Conservation (phyloP, 2,888 invertebrate genomes). For the Lypha dubia region DNA sequence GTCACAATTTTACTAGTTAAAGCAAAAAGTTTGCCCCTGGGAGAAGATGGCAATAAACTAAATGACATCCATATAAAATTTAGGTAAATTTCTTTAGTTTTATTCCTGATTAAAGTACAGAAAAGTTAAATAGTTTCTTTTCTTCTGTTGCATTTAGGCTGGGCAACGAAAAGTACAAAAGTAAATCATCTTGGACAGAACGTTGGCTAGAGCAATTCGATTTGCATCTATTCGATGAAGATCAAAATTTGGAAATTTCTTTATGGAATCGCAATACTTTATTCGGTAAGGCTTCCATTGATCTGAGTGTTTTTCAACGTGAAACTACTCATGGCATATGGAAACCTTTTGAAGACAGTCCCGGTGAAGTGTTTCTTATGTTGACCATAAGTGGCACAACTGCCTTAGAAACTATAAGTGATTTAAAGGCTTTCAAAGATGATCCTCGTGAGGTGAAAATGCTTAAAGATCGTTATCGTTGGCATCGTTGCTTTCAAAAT, state of each 20-base stretch:
- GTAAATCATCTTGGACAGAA: slow-evolving; percentile 93
- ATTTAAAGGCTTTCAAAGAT: slow-evolving; percentile 92
- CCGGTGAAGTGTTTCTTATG: slow-evolving; percentile 92
- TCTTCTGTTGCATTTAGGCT: slow-evolving; percentile 85
- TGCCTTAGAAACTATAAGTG: slow-evolving; percentile 95
- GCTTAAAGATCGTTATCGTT: slow-evolving; percentile 85
- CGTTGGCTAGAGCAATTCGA: slow-evolving; percentile 99
- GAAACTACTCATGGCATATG: slow-evolving; percentile 96
- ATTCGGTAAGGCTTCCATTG: slow-evolving; percentile 90
- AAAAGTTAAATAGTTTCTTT: not conserved
- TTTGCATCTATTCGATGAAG: slow-evolving; percentile 97
- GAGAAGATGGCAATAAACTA: slow-evolving; percentile 91
- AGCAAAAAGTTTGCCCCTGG: slow-evolving; percentile 95
- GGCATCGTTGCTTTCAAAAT: slow-evolving; percentile 88
- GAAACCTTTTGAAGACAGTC: slow-evolving; percentile 94
- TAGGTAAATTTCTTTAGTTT: slow-evolving; percentile 86
- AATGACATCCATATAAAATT: slow-evolving; percentile 98
- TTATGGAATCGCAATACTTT: slow-evolving; percentile 87
- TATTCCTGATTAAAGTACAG: slow-evolving; percentile 78
- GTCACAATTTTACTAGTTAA: slow-evolving; percentile 98
- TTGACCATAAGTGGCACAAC: slow-evolving; percentile 98
- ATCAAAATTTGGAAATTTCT: slow-evolving; percentile 95
- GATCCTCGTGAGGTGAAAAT: slow-evolving; percentile 88
- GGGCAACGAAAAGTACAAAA: slow-evolving; percentile 98
- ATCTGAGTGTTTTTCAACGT: slow-evolving; percentile 91